These are phyloP conservation scores for Heliconius hortense DNA, from an alignment of 2,888 invertebrate species.

Conservation along the genomic window DNA sequence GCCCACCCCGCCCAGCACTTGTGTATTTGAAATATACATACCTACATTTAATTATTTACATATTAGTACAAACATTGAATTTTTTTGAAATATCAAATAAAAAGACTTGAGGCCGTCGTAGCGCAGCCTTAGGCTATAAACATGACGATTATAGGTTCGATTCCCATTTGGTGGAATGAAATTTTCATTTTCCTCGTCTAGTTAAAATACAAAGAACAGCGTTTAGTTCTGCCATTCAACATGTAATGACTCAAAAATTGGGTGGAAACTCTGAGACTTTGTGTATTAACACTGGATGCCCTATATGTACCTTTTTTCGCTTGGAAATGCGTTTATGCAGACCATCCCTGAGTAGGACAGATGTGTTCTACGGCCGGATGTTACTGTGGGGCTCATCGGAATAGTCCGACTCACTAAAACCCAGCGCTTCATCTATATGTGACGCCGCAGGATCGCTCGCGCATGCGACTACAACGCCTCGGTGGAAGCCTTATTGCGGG, in stretches of 20 bases:
- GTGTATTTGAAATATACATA: conserved; percentile 2
- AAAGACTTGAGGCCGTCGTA: not conserved
- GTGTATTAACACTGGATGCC: not conserved
- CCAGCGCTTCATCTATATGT: too few relatives aligned
- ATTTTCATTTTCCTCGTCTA: not conserved
- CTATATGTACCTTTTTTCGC: not conserved
- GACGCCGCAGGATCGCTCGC: too few relatives aligned
- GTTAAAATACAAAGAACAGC: not conserved
- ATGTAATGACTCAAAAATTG: not conserved
- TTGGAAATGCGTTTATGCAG: too few relatives aligned
- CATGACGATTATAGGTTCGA: too few relatives aligned
- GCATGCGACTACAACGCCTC: too few relatives aligned
- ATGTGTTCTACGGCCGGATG: too few relatives aligned
- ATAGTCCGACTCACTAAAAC: too few relatives aligned
- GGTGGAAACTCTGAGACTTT: not conserved
- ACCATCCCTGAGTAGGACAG: too few relatives aligned
- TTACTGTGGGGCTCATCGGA: too few relatives aligned
- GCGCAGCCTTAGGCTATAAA: not conserved
- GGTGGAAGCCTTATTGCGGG: too few relatives aligned
- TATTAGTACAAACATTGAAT: not conserved
- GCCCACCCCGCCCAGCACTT: not conserved
- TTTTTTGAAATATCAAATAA: not conserved
- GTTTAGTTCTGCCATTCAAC: not conserved
- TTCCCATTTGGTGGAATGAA: not conserved
- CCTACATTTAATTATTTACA: not conserved